Conservation (phyloP, 1,140 invertebrate species). For the Tetraneura akinire region DNA sequence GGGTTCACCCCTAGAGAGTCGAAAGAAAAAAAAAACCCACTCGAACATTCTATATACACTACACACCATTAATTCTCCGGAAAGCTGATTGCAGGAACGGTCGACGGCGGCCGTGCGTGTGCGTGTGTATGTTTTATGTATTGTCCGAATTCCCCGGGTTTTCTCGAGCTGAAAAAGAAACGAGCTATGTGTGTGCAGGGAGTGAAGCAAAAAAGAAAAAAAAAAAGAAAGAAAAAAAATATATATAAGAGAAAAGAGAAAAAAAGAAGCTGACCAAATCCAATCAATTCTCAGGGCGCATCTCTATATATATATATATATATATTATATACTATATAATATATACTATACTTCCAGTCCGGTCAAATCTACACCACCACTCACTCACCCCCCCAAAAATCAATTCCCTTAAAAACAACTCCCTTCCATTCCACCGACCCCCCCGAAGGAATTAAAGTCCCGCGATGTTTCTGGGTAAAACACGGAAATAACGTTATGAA, state of each 20-base stretch:
- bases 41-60: constrained; percentile 10
- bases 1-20: not conserved
- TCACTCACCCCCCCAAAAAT: constrained; percentile 40
- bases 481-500: constrained; percentile 44
- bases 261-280: constrained; percentile 42
- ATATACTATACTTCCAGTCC: not conserved
- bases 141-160: constrained; percentile 48
- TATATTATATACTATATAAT: too few relatives aligned
- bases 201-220: constrained; percentile 25
- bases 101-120: constrained; percentile 29
- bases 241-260: not conserved
- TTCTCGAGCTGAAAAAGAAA: constrained; percentile 49
- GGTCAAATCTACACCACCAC: not conserved
- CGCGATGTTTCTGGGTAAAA: constrained; percentile 41
- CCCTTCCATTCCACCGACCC: constrained; percentile 7
- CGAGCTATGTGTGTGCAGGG: not conserved
- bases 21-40: constrained; percentile 31
- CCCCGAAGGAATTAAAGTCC: constrained; percentile 34
- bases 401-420: constrained; percentile 48
- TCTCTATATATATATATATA: too few relatives aligned
- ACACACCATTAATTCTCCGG: constrained; percentile 45
- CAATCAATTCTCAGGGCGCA: constrained; percentile 44
- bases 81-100: constrained; percentile 36
- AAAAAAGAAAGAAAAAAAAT: constrained; percentile 35
- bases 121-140: constrained; percentile 49